These are phyloP conservation scores for Cheilosia scutellata DNA, from an alignment of 2,888 invertebrate genomes.

Conservation along the genomic window DNA sequence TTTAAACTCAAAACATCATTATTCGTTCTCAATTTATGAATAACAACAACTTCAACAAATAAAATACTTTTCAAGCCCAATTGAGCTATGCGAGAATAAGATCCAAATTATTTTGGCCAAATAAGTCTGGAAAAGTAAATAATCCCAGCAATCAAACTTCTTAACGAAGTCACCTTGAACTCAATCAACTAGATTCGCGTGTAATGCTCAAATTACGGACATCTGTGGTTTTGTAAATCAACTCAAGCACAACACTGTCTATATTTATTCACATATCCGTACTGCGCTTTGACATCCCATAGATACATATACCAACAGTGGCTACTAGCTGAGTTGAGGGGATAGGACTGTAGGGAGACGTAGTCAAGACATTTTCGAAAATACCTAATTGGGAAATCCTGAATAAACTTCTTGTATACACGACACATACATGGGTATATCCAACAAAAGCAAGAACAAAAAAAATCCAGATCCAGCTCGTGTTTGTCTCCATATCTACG, in stretches of 20 bases:
- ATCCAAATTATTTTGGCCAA: not conserved
- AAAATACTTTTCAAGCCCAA: too few species aligned
- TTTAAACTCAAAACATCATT: too few species aligned
- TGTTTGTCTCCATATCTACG: constrained; percentile 8
- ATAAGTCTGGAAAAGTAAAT: constrained; percentile 10
- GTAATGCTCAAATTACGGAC: constrained; percentile 41
- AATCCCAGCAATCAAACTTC: constrained; percentile 49
- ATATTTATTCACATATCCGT: not conserved
- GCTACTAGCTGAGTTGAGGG: too few species aligned
- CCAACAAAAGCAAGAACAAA: not conserved
- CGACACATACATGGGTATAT: not conserved
- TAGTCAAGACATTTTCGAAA: constrained; percentile 36
- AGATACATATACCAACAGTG: not conserved
- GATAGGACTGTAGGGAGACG: not conserved
- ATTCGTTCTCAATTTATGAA: too few species aligned
- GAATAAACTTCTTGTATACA: constrained; percentile 10
- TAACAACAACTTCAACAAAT: too few species aligned
- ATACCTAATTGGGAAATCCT: constrained; percentile 38
- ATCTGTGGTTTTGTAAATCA: constrained; percentile 42
- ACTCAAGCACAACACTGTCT: constrained; percentile 1
- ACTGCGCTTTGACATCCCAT: not conserved
- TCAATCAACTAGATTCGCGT: constrained; percentile 43
- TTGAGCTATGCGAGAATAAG: not conserved
- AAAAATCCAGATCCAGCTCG: constrained; percentile 6
- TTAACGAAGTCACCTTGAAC: constrained; percentile 58